phyloP scores from a whole-genome alignment of 2,888 invertebrate species.

The Drosophila borealis region DNA sequence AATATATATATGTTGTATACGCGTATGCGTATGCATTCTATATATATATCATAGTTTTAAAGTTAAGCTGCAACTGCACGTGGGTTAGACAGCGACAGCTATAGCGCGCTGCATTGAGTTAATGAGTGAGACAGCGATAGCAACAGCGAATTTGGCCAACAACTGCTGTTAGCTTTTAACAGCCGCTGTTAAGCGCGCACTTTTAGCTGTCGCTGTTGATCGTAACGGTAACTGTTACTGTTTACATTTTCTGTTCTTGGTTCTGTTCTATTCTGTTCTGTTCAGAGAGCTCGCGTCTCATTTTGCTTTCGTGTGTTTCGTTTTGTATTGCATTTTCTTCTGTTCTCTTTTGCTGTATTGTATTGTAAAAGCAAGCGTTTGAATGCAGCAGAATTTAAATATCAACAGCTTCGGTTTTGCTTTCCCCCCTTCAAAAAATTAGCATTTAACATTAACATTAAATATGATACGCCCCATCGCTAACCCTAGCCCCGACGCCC shows the following conservation, averaged over 20 bases:
- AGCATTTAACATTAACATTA: constrained; percentile 61
- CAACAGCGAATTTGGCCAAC: constrained; percentile 8
- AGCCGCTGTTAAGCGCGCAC: constrained; percentile 4
- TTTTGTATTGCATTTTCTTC: constrained; percentile 7
- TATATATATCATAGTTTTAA: constrained; percentile 47
- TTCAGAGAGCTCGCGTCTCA: constrained; percentile 61
- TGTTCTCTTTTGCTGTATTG: constrained; percentile 17
- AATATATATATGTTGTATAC: constrained; percentile 27
- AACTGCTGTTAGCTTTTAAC: constrained; percentile 14
- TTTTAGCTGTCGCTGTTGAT: constrained; percentile 4
- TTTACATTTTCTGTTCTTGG: constrained; percentile 28
- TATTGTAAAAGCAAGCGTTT: constrained; percentile 56
- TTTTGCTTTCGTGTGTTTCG: constrained; percentile 5
- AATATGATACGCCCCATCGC: constrained; percentile 50
- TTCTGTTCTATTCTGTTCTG: constrained; percentile 53
- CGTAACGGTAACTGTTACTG: constrained; percentile 7
- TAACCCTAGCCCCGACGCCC: constrained; percentile 5
- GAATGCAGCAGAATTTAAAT: constrained; percentile 65
- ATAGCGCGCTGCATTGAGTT: constrained; percentile 45
- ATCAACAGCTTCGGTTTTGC: constrained; percentile 61
- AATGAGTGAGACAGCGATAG: constrained; percentile 43
- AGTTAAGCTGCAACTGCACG: constrained; percentile 52
- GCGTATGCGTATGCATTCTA: constrained; percentile 28
- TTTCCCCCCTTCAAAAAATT: constrained; percentile 36
- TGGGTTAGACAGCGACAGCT: constrained; percentile 59